Conservation (phyloP, 2,113 vertebrate genomes). For the Saccopteryx leptura region DNA sequence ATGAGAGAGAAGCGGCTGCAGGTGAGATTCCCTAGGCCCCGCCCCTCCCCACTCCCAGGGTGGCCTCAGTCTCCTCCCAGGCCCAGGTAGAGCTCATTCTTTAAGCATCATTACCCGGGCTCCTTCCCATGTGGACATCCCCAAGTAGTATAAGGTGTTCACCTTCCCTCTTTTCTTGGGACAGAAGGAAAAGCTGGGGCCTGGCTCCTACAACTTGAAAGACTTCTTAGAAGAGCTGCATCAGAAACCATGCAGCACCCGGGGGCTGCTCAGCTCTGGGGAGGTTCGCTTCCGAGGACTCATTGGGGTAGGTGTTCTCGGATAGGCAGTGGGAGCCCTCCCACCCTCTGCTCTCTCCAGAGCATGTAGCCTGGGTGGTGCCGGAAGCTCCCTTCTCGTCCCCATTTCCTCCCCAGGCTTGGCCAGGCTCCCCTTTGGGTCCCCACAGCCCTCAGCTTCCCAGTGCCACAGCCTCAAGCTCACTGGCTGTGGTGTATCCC, state of each 20-base stretch:
- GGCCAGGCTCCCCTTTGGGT: background rate
- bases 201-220: conserved; percentile 85
- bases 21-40: conserved; percentile 75
- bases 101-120: too few relatives aligned
- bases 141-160: background rate
- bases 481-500: background rate
- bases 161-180: background rate
- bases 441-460: background rate
- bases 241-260: conserved; percentile 81
- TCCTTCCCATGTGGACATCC: background rate
- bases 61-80: background rate
- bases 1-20: conserved; percentile 77
- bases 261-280: conserved; percentile 86
- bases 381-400: background rate
- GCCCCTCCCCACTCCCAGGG: too few relatives aligned
- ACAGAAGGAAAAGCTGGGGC: conserved; percentile 87
- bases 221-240: conserved; percentile 86
- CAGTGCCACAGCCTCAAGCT: background rate
- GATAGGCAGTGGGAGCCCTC: background rate
- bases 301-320: conserved; percentile 74
- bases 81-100: background rate
- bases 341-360: background rate
- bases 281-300: conserved; percentile 84
- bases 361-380: background rate
- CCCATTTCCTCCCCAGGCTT: background rate